Base-by-base conservation (phyloP, 2,888 invertebrate species). In the Callosobruchus maculatus region DNA sequence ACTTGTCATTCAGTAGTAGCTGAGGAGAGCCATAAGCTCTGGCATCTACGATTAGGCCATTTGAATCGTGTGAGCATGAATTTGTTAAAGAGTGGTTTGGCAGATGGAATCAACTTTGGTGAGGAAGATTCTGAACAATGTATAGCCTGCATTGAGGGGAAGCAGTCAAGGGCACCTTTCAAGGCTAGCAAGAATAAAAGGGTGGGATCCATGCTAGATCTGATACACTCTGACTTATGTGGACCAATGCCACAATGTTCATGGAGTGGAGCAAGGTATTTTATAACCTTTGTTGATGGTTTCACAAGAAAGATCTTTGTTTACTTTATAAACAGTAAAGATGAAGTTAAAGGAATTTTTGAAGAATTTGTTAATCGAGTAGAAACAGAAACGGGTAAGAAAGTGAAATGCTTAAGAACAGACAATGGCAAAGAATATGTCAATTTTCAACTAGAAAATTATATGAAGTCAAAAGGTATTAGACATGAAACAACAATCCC, bases 1-100 rank as follows among this genome's bases (percentile, higher is more conserved):
- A 66, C 73, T 73, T 21, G n/a, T 20, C 4, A 20, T 26, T 70
- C 22, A 26, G 26, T 26, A 2, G 13, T 70, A 21, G 49, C 20
- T 20, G 66, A 70, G 66, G 70, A 70, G 18, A 31, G 21, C 20
- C 69, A 73, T 20, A 71, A 1, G 31, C 71, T 73, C 20, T 71
- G 71, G 73, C 67, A 73, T 66, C 5, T 22, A 18, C 30, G 68
- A 20, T 66, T 73, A 21, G 73, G 73, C 22, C 71, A 73, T 20
- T 30, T 73, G 20, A 73, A 73, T 73, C 66, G 66, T 68, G 22
- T 7, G n/a, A 70, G 70, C 66, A 18, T 72, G 2, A 67, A 72
- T 20, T 68, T 68, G 68, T 68, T 72, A n/a, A 68, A 26, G 26
- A 67, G 68, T 26, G 72, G 68, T 21, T 21, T 49, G 4, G 71